These are phyloP conservation scores for Acronicta leporina DNA, from an alignment of 2,888 invertebrate genomes.

Conservation along the genomic window DNA sequence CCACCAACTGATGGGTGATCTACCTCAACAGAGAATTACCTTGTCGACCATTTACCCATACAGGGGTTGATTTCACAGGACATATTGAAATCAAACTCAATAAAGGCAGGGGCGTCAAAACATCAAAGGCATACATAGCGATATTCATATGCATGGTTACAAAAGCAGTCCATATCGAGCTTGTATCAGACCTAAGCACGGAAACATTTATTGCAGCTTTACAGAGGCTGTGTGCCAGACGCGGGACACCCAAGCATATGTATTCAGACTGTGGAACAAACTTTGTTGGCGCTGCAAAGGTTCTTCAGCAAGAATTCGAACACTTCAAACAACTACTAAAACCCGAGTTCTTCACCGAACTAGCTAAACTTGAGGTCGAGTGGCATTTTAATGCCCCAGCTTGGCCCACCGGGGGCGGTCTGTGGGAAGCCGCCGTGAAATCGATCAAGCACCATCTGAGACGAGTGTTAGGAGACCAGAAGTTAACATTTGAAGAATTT, in stretches of 20 bases:
- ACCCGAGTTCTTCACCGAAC: conserved; percentile 8
- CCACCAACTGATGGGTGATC: no score
- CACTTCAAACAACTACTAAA: not conserved
- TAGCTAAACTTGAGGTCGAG: not conserved
- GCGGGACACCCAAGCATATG: conserved; percentile 23
- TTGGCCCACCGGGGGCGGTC: conserved; percentile 13
- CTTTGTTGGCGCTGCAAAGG: conserved; percentile 3
- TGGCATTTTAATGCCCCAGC: not conserved
- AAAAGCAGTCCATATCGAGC: no score
- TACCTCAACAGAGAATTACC: no score
- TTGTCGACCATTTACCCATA: no score
- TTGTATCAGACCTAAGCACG: not conserved
- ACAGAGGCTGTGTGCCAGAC: conserved; percentile 24
- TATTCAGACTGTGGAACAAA: conserved; percentile 31
- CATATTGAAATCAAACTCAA: no score
- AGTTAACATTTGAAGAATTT: not conserved
- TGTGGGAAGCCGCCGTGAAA: conserved; percentile 13
- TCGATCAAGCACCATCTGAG: conserved; percentile 17
- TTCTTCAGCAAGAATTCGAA: conserved; percentile 4
- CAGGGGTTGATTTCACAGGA: no score
- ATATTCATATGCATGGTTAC: no score
- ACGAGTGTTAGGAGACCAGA: conserved; percentile 15
- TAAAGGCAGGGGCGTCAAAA: no score
- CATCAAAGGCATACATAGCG: no score
- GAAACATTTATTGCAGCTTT: conserved; percentile 23